Percentiles rank a stretch among this genome's conserved stretches.
phyloP scores from a whole-genome alignment of 2,888 invertebrate species.

The Poecilobothrus nobilitatus region DNA sequence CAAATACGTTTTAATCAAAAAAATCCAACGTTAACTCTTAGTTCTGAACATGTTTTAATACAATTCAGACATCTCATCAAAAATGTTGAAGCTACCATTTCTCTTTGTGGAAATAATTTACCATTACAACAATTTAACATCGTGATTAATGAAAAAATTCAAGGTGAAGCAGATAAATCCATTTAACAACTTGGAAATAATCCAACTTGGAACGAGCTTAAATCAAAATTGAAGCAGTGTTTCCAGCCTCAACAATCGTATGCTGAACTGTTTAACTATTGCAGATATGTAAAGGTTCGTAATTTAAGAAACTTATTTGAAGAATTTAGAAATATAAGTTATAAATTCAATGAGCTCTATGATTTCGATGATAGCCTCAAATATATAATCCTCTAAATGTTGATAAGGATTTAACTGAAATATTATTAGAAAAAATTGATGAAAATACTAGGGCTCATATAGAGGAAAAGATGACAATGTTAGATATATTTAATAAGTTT shows the following conservation, averaged over 20 bases:
- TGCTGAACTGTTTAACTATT: slow-evolving; percentile 4
- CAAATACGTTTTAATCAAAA: too few species aligned
- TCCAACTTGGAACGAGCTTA: background rate
- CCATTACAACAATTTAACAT: too few species aligned
- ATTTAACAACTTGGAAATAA: too few species aligned
- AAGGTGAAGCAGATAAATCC: background rate
- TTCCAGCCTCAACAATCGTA: background rate
- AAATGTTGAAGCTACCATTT: too few species aligned
- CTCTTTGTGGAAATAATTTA: too few species aligned
- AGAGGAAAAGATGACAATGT: background rate
- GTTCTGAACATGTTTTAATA: too few species aligned
- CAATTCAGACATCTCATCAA: too few species aligned
- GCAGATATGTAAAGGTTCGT: background rate
- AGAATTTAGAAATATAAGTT: background rate
- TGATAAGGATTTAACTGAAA: slow-evolving; percentile 21
- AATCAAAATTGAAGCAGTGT: background rate
- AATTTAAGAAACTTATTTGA: slow-evolving; percentile 1
- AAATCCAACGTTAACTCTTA: too few species aligned
- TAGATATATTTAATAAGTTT: background rate
- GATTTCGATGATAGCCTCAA: slow-evolving; percentile 9
- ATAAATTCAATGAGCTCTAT: background rate
- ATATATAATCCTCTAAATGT: slow-evolving; percentile 10
- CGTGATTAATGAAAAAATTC: background rate
- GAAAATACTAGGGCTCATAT: slow-evolving; percentile 12
- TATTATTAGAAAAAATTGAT: slow-evolving; percentile 10